Conservation (phyloP, 1,140 invertebrate genomes). For the Chlorops oryzae region DNA sequence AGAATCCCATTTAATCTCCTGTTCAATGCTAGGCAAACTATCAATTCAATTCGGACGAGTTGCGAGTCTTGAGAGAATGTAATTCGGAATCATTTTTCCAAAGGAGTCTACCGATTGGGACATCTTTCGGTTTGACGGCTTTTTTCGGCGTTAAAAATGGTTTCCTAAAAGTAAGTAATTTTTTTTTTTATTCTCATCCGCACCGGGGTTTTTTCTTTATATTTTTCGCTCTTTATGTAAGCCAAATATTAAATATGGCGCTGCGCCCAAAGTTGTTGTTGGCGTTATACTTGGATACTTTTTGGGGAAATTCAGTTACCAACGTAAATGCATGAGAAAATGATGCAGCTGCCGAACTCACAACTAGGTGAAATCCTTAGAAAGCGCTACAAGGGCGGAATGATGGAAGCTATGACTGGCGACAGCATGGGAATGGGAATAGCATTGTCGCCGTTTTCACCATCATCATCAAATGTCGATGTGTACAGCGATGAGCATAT, state of each 20-base stretch:
- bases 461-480: constrained; percentile 45
- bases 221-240: constrained; percentile 41
- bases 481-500: constrained; percentile 47
- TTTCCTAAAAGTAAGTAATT: constrained; percentile 40
- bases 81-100: constrained; percentile 66
- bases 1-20: no score
- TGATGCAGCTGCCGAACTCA: constrained; percentile 61
- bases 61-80: constrained; percentile 62
- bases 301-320: constrained; percentile 69
- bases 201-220: constrained; percentile 1
- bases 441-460: constrained; percentile 48
- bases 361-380: constrained; percentile 34
- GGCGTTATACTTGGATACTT: constrained; percentile 66
- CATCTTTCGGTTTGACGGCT: constrained; percentile 53
- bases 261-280: constrained; percentile 59
- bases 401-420: constrained; percentile 40
- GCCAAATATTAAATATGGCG: constrained; percentile 56
- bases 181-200: constrained; percentile 6
- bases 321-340: constrained; percentile 64
- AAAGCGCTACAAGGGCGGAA: constrained; percentile 28
- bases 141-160: constrained; percentile 59
- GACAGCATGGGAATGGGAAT: constrained; percentile 48
- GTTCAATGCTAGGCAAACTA: constrained; percentile 51
- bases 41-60: constrained; percentile 58
- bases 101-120: constrained; percentile 60